Base-by-base conservation (phyloP, 2,888 invertebrate genomes). In the Polymixis lichenea region DNA sequence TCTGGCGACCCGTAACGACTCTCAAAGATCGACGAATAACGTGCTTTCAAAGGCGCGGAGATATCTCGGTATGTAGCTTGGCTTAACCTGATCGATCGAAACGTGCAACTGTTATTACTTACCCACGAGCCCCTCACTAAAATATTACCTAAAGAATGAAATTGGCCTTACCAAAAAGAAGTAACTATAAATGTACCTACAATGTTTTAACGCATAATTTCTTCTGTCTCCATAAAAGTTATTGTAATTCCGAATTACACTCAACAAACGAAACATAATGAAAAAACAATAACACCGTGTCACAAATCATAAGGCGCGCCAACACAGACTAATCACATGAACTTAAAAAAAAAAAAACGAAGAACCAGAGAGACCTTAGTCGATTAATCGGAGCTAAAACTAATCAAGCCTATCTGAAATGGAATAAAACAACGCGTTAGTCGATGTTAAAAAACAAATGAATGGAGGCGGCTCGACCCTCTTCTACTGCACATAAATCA, bases 301-400 rank as follows among this genome's bases (percentile, higher is more conserved):
- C 88, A 90, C 90, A 91, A 91, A 90, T 90, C 89, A 89, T 89
- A 86, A 80, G 75, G 75, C 72, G 78, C 83, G 86, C 84, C 87
- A 83, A 86, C 85, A 86, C 84, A 78, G 83, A 85, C 85, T 86
- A 83, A 88, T 84, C 82, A 86, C 78, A 75, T 72, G 67, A 89
- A 88, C 87, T 89, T 90, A 82, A 86, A 87, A 83, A 89, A 89
- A 89, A 84, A 85, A 85, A 77, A n/a, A n/a, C 9, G 15, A 86
- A 85, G 86, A 82, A 55, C 56, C 82, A 75, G 87, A 82, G 87
- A 91, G 74, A 74, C 78, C 77, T 66, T 83, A 79, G 86, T 91
- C 92, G 93, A 93, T 95, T 95, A 95, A 95, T 94, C 93, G 93
- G 86, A 91, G 87, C 94, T 94, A 93, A 95, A 96, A 95, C 95